Base-by-base conservation (phyloP, 2,113 vertebrate genomes). In the Mobula hypostoma region DNA sequence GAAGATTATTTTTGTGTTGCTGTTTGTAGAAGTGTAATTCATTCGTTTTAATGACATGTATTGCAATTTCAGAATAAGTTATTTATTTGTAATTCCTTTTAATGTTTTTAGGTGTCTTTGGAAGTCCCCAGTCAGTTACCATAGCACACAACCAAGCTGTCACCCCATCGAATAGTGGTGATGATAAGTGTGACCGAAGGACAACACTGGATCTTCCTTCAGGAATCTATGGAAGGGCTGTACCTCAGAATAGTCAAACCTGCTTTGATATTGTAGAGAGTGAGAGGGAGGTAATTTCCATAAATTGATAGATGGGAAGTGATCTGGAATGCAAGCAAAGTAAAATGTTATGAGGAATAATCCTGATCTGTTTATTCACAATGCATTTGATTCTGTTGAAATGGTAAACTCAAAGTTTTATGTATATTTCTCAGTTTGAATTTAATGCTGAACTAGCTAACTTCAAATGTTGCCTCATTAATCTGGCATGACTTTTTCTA, bases 41-140 rank as follows among this genome's bases (percentile, higher is more conserved):
- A 68, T 93, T 61, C 58, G 82, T 7, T 85, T 0, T 85, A 61
- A 11, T 85, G 56, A 61, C 21, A 27, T 85, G 21, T 15, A 90
- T 66, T 79, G 74, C 61, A 82, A 40, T 58, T 94, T 36, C 63
- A 82, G 63, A 78, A 63, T 32, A 79, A 78, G 58, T 7, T 80
- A 66, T 7, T 24, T 15, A 32, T 94, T 74, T 40, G 27, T 19
- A 94, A 32, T 76, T 94, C 15, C 48, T 79, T 27, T 78, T 80
- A 11, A 29, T 94, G 27, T 56, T 24, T 61, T 17, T 27, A 99
- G 98, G 98, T 94, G 97, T 98, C 95, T 98, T 98, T 96, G 98
- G 97, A 94, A 96, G 78, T 79, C 94, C 95, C 94, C 94, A 96
- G 94, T 91, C 95, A 5, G 95, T 94, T 48, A 94, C 95, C 61